These are phyloP conservation scores for Callocephalon fimbriatum DNA, from an alignment of 2,113 vertebrate species.

Conservation along the genomic window DNA sequence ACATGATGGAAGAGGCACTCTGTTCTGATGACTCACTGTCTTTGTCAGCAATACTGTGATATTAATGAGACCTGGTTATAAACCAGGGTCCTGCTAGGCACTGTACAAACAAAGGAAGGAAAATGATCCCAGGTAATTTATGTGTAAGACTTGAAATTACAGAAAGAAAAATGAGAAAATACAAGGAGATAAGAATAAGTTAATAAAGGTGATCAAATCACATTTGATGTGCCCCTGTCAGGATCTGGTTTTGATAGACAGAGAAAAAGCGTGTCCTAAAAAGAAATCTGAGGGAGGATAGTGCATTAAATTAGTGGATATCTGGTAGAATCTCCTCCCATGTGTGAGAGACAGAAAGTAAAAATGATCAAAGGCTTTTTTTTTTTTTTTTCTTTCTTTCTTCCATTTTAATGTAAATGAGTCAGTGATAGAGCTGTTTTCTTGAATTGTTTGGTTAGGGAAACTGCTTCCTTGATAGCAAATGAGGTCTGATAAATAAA, in stretches of 20 bases:
- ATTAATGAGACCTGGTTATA: not conserved
- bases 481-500: slow-evolving; percentile 4
- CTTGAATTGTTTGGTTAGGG: not conserved
- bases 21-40: not conserved
- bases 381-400: not conserved
- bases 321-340: not conserved
- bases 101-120: not conserved
- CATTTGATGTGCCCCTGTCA: not conserved
- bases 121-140: not conserved
- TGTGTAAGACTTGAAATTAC: not conserved
- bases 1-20: not conserved
- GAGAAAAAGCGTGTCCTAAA: not conserved
- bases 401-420: not conserved
- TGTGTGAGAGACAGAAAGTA: not conserved
- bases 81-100: not conserved
- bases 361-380: not conserved
- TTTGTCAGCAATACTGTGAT: not conserved
- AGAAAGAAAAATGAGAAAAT: not conserved
- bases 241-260: not conserved
- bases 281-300: not conserved
- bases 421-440: not conserved
- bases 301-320: not conserved
- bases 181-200: not conserved
- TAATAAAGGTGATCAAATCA: not conserved
- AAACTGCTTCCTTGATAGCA: not conserved